These are phyloP conservation scores for Porites australiensis DNA, from an alignment of 64 coral and sea anemone species.

Conservation along the genomic window DNA sequence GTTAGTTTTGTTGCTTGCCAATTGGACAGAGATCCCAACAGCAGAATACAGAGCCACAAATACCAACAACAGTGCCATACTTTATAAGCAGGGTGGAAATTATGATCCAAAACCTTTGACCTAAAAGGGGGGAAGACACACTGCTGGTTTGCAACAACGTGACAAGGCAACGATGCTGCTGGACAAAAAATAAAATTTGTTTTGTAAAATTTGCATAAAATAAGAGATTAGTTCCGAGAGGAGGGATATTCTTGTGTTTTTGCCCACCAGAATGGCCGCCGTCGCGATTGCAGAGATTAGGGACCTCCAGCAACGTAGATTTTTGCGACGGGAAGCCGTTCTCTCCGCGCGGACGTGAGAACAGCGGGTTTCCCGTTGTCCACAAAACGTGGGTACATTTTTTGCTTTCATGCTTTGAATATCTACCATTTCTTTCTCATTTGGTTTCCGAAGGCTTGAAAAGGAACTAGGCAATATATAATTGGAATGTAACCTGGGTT, in stretches of 20 bases:
- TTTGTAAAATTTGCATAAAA: too few relatives aligned
- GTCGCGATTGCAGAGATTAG: background rate
- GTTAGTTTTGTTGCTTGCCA: constrained; percentile 6
- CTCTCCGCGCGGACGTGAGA: constrained; percentile 32
- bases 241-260: too few relatives aligned
- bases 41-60: background rate
- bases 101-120: background rate
- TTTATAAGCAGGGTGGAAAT: background rate
- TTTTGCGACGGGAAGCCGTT: constrained; percentile 43
- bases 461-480: constrained; percentile 14
- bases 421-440: constrained; percentile 25
- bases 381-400: constrained; percentile 3
- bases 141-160: too few relatives aligned
- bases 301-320: constrained; percentile 35
- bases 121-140: background rate
- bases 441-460: constrained; percentile 27
- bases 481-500: constrained; percentile 27
- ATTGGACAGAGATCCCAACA: background rate
- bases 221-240: too few relatives aligned
- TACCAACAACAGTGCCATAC: background rate
- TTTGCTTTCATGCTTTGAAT: constrained; percentile 14
- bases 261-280: too few relatives aligned
- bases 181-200: too few relatives aligned
- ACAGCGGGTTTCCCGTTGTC: constrained; percentile 5
- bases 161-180: too few relatives aligned